These are phyloP conservation scores for Venustaconcha ellipsiformis DNA, from an alignment of 1,140 invertebrate genomes.

Conservation along the genomic window DNA sequence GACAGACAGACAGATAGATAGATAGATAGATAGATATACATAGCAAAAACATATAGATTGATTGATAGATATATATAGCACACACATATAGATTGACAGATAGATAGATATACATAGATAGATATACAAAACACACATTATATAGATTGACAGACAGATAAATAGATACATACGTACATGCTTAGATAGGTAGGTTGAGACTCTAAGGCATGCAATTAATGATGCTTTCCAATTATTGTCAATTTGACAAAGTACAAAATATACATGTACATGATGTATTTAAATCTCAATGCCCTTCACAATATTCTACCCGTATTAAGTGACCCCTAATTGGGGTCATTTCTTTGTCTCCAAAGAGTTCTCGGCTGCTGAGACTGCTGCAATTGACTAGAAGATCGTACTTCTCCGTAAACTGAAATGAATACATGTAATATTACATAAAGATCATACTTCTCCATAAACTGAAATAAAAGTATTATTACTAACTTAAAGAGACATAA, in stretches of 20 bases:
- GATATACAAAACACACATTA: no score
- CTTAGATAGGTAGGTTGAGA: not conserved
- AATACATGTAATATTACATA: no score
- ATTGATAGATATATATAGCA: no score
- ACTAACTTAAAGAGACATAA: no score
- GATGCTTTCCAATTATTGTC: not conserved
- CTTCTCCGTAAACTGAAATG: slow-evolving; percentile 15
- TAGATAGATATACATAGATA: no score
- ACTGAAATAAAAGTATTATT: not conserved
- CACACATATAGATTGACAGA: no score
- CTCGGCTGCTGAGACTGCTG: slow-evolving; percentile 1
- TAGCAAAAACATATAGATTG: no score
- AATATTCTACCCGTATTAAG: slow-evolving; percentile 16
- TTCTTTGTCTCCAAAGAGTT: slow-evolving; percentile 25
- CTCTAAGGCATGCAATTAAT: not conserved
- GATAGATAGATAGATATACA: no score
- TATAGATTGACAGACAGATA: no score
- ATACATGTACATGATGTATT: not conserved
- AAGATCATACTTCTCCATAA: slow-evolving; percentile 15
- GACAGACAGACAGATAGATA: no score
- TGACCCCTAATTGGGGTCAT: slow-evolving; percentile 29
- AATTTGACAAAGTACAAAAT: not conserved
- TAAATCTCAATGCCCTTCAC: not conserved
- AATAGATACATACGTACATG: no score
- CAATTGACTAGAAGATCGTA: slow-evolving; percentile 24